Percentiles rank a stretch among this genome's conserved stretches.
Evolutionary conservation across 1,140 invertebrate genomes (phyloP).

Genomic region (Coelopa frigida): DNA sequence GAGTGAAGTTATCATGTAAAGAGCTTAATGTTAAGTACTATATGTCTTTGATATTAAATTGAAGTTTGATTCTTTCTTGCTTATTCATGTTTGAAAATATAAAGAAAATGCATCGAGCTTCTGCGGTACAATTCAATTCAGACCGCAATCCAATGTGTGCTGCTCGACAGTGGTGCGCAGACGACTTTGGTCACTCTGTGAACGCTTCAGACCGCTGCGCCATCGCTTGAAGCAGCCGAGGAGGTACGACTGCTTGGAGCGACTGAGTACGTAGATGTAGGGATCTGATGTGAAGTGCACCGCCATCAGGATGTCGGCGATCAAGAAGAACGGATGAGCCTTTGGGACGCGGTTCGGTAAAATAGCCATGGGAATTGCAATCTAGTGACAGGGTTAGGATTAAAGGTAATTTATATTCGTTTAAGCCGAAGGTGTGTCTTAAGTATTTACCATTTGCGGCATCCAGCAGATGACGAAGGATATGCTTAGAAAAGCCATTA

Average conservation of each 20-base stretch:
- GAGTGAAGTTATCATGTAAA: too few species aligned
- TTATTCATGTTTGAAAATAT: too few species aligned
- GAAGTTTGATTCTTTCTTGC: background rate
- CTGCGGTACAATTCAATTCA: too few species aligned
- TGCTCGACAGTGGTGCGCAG: conserved; percentile 39
- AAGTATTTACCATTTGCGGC: conserved; percentile 74
- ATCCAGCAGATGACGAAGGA: conserved; percentile 79
- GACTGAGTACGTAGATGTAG: conserved; percentile 69
- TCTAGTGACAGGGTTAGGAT: conserved; percentile 49
- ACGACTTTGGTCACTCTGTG: conserved; percentile 40
- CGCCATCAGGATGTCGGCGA: conserved; percentile 70
- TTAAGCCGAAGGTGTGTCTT: background rate
- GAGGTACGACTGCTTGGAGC: conserved; percentile 45
- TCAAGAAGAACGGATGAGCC: conserved; percentile 31
- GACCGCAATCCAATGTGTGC: conserved; percentile 27
- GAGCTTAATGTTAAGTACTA: background rate
- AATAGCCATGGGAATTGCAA: conserved; percentile 63
- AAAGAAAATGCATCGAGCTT: background rate
- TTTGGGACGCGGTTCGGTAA: conserved; percentile 25
- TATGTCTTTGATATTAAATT: background rate
- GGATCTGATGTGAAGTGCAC: conserved; percentile 77
- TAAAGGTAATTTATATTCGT: background rate
- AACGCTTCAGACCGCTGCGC: conserved; percentile 33
- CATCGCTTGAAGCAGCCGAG: conserved; percentile 34
- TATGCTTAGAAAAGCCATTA: conserved; percentile 75